phyloP scores from a whole-genome alignment of 1,140 invertebrate genomes.

The Drosophila simulans region DNA sequence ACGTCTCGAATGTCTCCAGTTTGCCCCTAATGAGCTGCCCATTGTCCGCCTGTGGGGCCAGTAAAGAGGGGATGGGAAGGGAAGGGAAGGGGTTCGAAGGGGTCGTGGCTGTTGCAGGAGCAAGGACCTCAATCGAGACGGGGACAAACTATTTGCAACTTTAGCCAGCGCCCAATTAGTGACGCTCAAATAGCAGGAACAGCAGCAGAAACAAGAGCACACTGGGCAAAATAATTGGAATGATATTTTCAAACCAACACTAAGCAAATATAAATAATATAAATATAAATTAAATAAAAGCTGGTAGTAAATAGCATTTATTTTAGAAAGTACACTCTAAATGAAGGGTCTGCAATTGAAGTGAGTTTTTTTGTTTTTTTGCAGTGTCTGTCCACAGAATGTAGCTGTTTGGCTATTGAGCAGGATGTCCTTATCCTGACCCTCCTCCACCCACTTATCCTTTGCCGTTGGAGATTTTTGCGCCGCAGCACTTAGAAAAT shows the following conservation, averaged over 20 bases:
- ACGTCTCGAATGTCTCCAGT: constrained; percentile 47
- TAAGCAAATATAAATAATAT: too few relatives aligned
- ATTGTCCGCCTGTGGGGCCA: constrained; percentile 28
- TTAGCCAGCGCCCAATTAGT: constrained; percentile 73
- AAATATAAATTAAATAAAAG: too few relatives aligned
- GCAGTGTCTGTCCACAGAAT: constrained; percentile 10
- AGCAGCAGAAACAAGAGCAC: not conserved
- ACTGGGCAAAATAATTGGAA: not conserved
- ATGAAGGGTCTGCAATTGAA: too few relatives aligned
- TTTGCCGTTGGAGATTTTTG: constrained; percentile 38
- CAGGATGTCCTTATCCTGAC: constrained; percentile 4
- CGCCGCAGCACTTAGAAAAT: constrained; percentile 74
- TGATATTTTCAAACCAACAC: too few relatives aligned
- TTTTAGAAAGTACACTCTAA: too few relatives aligned
- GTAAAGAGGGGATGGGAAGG: too few relatives aligned
- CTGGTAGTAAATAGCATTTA: too few relatives aligned
- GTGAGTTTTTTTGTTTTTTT: not conserved
- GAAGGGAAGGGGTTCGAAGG: too few relatives aligned
- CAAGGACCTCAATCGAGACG: constrained; percentile 31
- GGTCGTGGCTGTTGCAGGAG: not conserved
- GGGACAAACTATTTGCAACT: constrained; percentile 72
- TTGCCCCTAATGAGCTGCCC: constrained; percentile 44
- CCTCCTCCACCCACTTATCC: constrained; percentile 1
- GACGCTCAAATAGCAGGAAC: constrained; percentile 70
- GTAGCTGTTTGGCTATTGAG: constrained; percentile 1